phyloP scores from a whole-genome alignment of 1,140 invertebrate genomes.

The Meloidogyne floridensis region DNA sequence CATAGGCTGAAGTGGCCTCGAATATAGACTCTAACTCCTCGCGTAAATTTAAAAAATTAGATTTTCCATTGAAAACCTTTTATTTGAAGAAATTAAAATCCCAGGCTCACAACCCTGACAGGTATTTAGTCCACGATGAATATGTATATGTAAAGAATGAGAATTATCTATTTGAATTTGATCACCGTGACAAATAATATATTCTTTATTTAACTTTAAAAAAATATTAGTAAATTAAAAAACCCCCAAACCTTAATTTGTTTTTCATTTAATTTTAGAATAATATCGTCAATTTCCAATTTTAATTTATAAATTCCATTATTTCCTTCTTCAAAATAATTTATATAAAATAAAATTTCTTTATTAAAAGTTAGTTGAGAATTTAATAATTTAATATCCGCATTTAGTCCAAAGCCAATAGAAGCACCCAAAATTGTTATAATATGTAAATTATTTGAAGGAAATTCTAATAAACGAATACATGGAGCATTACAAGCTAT shows the following conservation, averaged over 20 bases:
- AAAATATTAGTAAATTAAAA: not conserved
- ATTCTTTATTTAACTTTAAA: constrained; percentile 5
- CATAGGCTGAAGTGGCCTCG: too few species aligned
- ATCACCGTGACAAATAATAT: constrained; percentile 15
- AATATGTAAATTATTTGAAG: constrained; percentile 19
- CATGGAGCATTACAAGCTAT: constrained; percentile 16
- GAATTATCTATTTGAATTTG: not conserved
- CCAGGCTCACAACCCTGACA: constrained; percentile 32
- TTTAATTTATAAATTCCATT: not conserved
- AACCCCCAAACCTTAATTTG: not conserved
- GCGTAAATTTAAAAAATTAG: not conserved
- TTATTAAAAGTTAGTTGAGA: not conserved
- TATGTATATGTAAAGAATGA: not conserved
- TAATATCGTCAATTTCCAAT: not conserved
- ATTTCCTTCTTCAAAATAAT: constrained; percentile 2
- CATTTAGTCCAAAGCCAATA: constrained; percentile 17
- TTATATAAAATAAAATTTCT: constrained; percentile 7
- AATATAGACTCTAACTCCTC: too few species aligned
- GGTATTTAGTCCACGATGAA: constrained; percentile 28
- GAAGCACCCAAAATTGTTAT: constrained; percentile 28
- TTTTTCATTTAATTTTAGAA: constrained; percentile 1
- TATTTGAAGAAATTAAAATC: constrained; percentile 7
- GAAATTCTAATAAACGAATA: constrained; percentile 27
- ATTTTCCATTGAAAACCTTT: not conserved
- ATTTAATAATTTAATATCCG: constrained; percentile 25